phyloP scores from a whole-genome alignment of 2,888 invertebrate genomes.

The Acanthococcus lagerstroemiae region DNA sequence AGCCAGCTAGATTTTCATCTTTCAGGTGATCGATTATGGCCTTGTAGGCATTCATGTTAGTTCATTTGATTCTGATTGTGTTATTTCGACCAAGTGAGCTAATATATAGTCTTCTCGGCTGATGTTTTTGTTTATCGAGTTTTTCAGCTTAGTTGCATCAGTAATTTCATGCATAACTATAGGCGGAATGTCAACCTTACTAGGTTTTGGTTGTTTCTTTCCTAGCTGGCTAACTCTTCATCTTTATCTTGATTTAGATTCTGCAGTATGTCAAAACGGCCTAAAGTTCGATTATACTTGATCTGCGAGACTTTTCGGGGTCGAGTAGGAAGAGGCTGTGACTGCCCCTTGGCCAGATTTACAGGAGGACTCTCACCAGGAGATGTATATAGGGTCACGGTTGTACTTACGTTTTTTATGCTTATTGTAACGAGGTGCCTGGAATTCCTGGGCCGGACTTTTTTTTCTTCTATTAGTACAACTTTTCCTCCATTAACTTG shows the following conservation, averaged over 20 bases:
- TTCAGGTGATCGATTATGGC: neutral
- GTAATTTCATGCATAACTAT: neutral
- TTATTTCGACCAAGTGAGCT: neutral
- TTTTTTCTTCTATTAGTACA: too few relatives aligned
- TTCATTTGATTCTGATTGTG: neutral
- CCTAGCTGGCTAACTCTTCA: neutral
- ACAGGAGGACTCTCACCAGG: too few relatives aligned
- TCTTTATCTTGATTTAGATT: neutral
- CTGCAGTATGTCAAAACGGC: neutral
- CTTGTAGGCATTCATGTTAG: neutral
- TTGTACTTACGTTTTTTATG: too few relatives aligned
- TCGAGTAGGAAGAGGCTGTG: too few relatives aligned
- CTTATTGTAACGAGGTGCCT: too few relatives aligned
- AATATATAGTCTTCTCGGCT: neutral
- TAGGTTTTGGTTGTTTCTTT: neutral
- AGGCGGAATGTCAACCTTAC: neutral
- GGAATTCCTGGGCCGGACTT: too few relatives aligned
- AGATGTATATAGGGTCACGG: too few relatives aligned
- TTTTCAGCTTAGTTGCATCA: neutral
- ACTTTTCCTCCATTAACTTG: too few relatives aligned
- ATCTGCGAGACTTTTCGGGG: neutral
- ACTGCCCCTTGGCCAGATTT: too few relatives aligned
- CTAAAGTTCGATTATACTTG: neutral
- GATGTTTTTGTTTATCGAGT: neutral
- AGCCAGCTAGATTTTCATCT: neutral